Base-by-base conservation (phyloP, 2,888 invertebrate genomes). In the Cremastinae sp. region DNA sequence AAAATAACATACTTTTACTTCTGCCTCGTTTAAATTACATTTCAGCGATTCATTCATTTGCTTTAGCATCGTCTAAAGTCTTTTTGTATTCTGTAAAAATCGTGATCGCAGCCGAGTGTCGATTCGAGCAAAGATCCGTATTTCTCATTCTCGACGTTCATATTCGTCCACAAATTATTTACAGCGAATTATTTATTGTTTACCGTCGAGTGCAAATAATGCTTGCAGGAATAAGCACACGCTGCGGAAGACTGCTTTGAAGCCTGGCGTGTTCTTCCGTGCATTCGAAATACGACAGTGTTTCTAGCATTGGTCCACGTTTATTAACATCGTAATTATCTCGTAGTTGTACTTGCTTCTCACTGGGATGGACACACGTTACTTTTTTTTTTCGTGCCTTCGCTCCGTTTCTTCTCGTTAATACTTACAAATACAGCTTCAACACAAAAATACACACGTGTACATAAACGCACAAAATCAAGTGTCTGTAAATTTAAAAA, bases 201-300 rank as follows among this genome's bases (percentile, higher is more conserved):
- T 56, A 51, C 58, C 58, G 66, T 66, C n/a, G 41, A 54, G 9
- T 66, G 56, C 66, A 49, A 75, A 75, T 71, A 66, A 71, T 20
- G 7, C 51, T 45, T 49, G 22, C 38, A 36, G 38, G 28, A 62
- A 61, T 65, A 75, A 73, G 53, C 73, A 54, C 53, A 22, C 45
- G 66, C 54, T 58, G 38, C 49, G 49, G 51, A 71, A 75, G 10
- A 62, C 56, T 41, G 28, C 61, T 66, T 62, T 14, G 61, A 71
- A 75, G 71, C 75, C 45, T 14, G 14, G 61, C 28, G 14, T 28
- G 22, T 16, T 51, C 51, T 1, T 53, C 56, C 9, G 53, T 34
- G 53, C 36, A 14, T 20, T 38, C 28, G 12, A 18, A 36, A 59
- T 58, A 59, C 45, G 58, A 43, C 28, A 28, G 28, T 28, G 34